phyloP scores from a whole-genome alignment of 2,888 invertebrate species.

The Pollenia griseotomentosa region DNA sequence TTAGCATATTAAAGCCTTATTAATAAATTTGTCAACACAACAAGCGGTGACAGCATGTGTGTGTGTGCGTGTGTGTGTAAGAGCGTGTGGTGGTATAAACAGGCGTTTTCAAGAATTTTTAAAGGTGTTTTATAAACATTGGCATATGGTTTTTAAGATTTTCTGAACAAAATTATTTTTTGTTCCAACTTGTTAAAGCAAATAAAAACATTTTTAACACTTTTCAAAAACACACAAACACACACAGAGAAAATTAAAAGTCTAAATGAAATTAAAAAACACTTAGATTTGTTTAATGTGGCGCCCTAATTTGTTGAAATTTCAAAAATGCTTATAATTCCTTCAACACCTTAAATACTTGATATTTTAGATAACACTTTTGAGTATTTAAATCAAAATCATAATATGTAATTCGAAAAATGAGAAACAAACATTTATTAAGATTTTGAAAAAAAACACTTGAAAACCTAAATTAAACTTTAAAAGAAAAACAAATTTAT shows the following conservation, averaged over 20 bases:
- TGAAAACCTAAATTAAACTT: background rate
- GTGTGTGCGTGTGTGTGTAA: constrained; percentile 17
- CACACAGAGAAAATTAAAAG: background rate
- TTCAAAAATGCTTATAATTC: constrained; percentile 59
- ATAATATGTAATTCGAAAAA: constrained; percentile 12
- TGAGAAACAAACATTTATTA: background rate
- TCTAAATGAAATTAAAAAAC: constrained; percentile 39
- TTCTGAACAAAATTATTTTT: constrained; percentile 15
- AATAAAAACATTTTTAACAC: constrained; percentile 59
- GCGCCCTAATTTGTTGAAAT: constrained; percentile 70
- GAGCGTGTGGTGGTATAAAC: background rate
- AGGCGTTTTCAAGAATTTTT: constrained; percentile 16
- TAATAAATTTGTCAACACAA: constrained; percentile 83
- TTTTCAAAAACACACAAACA: constrained; percentile 18
- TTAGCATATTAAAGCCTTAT: constrained; percentile 81
- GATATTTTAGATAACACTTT: constrained; percentile 47
- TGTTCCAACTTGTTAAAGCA: constrained; percentile 52
- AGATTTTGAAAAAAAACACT: background rate
- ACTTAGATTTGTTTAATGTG: constrained; percentile 65
- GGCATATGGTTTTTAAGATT: constrained; percentile 63
- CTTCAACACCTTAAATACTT: constrained; percentile 65
- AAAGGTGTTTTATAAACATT: constrained; percentile 41
- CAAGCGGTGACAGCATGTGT: constrained; percentile 77
- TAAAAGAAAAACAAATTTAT: background rate
- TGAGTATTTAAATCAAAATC: constrained; percentile 5